phyloP scores from a whole-genome alignment of 1,140 invertebrate species.

The Caerostris extrusa region DNA sequence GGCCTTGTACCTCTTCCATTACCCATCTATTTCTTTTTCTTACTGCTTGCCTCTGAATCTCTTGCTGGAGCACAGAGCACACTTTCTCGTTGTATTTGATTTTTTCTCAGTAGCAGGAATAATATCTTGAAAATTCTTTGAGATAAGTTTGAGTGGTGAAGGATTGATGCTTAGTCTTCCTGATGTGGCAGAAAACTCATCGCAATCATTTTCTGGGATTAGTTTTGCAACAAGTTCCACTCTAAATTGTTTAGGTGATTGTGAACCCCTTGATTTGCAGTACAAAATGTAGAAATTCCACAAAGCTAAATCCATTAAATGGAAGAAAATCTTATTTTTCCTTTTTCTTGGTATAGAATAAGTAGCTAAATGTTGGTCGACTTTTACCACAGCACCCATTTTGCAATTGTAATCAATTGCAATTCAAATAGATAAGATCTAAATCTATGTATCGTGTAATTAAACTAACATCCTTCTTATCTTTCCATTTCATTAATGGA shows the following conservation, averaged over 20 bases:
- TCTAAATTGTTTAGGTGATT: not conserved
- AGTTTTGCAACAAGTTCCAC: not conserved
- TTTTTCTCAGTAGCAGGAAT: conserved; percentile 52
- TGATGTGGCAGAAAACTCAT: not conserved
- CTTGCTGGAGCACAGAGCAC: conserved; percentile 4
- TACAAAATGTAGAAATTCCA: not conserved
- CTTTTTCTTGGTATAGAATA: conserved; percentile 4
- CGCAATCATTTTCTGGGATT: not conserved
- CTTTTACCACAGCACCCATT: not conserved
- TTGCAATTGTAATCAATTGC: too few relatives aligned
- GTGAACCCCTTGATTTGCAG: not conserved
- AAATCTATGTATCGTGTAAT: too few relatives aligned
- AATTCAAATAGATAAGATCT: too few relatives aligned
- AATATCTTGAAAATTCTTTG: conserved; percentile 19
- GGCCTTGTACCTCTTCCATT: too few relatives aligned
- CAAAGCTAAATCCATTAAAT: not conserved
- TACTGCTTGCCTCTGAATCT: not conserved
- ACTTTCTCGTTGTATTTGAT: conserved; percentile 26
- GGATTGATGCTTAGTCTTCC: not conserved
- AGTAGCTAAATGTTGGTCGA: not conserved
- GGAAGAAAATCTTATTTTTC: too few relatives aligned
- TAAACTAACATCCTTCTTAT: not conserved
- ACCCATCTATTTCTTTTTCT: too few relatives aligned
- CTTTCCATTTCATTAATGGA: not conserved
- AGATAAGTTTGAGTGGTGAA: not conserved